Conservation (phyloP, 2,113 vertebrate genomes). For the Engystomops pustulosus region DNA sequence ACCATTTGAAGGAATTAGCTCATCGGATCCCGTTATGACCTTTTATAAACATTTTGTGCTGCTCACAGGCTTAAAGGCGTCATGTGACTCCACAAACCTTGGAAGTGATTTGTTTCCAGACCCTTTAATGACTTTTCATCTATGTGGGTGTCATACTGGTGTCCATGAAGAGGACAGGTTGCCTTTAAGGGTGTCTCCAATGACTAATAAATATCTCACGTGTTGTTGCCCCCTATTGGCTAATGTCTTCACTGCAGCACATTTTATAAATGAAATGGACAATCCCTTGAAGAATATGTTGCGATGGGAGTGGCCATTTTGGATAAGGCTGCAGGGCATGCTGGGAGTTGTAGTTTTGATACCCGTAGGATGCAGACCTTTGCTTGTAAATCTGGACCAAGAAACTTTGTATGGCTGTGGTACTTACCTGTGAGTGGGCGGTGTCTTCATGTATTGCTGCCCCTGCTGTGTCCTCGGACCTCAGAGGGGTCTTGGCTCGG, state of each 20-base stretch:
- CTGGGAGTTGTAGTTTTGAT: neutral
- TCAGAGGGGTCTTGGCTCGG: neutral
- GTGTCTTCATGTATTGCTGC: neutral
- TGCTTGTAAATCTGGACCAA: too few relatives aligned
- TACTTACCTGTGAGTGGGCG: neutral
- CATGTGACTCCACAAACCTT: neutral
- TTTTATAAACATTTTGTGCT: too few relatives aligned
- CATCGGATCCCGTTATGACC: too few relatives aligned
- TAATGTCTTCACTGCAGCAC: neutral
- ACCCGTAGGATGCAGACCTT: neutral
- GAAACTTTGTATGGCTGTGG: too few relatives aligned
- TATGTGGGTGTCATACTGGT: neutral
- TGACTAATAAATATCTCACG: neutral
- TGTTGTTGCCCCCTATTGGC: neutral
- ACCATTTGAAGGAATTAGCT: too few relatives aligned
- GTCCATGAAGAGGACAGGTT: neutral
- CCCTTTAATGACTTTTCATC: too few relatives aligned
- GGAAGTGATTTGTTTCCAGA: too few relatives aligned
- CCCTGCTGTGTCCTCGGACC: neutral
- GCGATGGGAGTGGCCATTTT: neutral
- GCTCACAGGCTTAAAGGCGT: neutral
- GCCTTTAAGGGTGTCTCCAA: too few relatives aligned
- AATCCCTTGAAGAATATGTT: neutral
- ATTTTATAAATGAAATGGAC: neutral
- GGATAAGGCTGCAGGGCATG: neutral